Base-by-base conservation (phyloP, 2,113 vertebrate species). In the Leucopsar rothschildi region DNA sequence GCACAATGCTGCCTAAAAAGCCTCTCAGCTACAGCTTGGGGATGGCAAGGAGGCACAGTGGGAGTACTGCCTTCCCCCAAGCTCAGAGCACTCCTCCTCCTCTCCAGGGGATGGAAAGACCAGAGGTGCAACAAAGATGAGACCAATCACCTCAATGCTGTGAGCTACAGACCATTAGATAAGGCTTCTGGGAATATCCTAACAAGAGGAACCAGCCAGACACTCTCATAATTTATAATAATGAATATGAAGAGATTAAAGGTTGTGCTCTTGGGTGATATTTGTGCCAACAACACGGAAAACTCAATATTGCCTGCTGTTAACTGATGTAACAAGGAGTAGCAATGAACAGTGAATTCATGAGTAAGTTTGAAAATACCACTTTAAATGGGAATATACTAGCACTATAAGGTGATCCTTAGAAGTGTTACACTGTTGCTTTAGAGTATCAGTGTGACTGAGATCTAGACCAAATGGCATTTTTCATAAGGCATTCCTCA, bases 401-500 rank as follows among this genome's bases (percentile, higher is more conserved):
- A 52, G 10, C 1, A 2, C 8, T 47, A 1, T 4, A 55, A 25
- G 4, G 4, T 4, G 1, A 4, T 64, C n/a, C 12, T 11, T 8
- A 52, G 5, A 42, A 22, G 17, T 11, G 5, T 7, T 29, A 40
- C 9, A 21, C 5, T 35, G 3, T 15, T 82, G 15, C 16, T 49
- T 28, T 28, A 7, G 2, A 44, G 17, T 0, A 2, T 11, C 21
- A 2, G 17, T 23, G 11, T 52, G 10, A 25, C 4, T 17, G 15
- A 11, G 4, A 13, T 21, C 6, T 3, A 40, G 4, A 39, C 6
- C 5, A 42, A 68, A 64, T 1, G 0, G 1, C 2, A 5, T 15
- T 49, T 35, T 2, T 10, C 12, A 7, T 37, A 20, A 49, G 15
- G 4, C 5, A 10, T 42, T 80, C 10, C 5, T 49, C 2, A 31